A percentile compares a stretch with the other conserved stretches of the same genome.
These are phyloP conservation scores for Thunnus thynnus DNA, from an alignment of 2,113 vertebrate species.

Conservation along the genomic window DNA sequence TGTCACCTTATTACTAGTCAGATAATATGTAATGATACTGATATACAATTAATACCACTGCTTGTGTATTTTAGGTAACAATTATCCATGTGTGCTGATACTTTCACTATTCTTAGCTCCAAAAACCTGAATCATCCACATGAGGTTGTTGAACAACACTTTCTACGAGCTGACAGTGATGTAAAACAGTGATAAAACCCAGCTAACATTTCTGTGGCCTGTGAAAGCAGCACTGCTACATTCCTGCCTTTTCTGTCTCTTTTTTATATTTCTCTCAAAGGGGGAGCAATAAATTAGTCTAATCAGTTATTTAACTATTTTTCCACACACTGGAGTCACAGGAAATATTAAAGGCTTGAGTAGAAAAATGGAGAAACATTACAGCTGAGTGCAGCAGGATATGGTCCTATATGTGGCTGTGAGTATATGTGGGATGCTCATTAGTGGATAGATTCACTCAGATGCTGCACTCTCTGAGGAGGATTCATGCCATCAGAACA, in stretches of 20 bases:
- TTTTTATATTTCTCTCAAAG: conserved; percentile 31
- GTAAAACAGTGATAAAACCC: conserved; percentile 68
- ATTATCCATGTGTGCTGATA: background rate
- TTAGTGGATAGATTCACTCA: conserved; percentile 19
- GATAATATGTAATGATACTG: background rate
- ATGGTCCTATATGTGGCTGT: conserved; percentile 9
- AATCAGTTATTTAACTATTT: conserved; percentile 52
- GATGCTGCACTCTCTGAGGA: conserved; percentile 27
- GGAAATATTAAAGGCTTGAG: conserved; percentile 23
- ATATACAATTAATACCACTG: background rate
- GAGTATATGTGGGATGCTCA: conserved; percentile 25
- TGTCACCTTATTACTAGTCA: background rate
- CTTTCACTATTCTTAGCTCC: background rate
- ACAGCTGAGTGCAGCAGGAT: conserved; percentile 15
- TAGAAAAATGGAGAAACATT: conserved; percentile 5
- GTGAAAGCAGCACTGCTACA: conserved; percentile 24
- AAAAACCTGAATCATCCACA: conserved; percentile 35
- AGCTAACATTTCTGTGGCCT: conserved; percentile 61
- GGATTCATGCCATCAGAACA: conserved; percentile 47
- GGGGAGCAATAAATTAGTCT: conserved; percentile 41
- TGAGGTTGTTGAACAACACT: conserved; percentile 47
- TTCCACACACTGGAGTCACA: conserved; percentile 33
- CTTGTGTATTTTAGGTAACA: background rate
- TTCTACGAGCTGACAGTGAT: conserved; percentile 64
- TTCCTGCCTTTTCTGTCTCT: conserved; percentile 21